Evolutionary conservation across 2,113 vertebrate genomes (phyloP).

Genomic region (Mesitornis unicolor): DNA sequence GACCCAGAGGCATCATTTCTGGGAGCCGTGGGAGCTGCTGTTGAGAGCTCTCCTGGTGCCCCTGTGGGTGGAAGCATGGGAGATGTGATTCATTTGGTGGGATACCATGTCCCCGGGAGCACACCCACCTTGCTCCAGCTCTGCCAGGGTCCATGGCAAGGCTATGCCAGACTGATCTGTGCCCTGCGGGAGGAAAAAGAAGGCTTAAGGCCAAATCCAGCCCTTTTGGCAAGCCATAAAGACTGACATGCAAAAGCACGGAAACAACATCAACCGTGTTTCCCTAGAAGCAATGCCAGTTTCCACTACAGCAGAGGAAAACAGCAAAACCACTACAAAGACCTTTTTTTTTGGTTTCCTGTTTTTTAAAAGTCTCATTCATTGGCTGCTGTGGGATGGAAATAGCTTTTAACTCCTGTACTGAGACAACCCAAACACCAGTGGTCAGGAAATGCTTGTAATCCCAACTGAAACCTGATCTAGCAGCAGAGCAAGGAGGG

Average conservation of each 20-base stretch:
- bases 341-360: neutral
- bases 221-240: neutral
- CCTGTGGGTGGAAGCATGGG: neutral
- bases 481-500: neutral
- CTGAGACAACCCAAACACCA: neutral
- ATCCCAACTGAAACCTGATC: neutral
- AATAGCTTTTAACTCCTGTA: neutral
- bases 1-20: neutral
- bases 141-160: neutral
- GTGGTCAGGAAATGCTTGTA: neutral
- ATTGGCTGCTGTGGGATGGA: neutral
- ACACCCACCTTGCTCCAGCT: rapidly evolving
- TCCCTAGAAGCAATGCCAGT: neutral
- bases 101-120: rapidly evolving
- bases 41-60: neutral
- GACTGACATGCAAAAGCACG: neutral
- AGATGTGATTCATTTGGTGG: neutral
- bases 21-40: rapidly evolving
- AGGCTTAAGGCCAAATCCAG: neutral
- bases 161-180: too few species aligned
- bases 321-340: neutral
- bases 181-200: rapidly evolving
- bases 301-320: neutral
- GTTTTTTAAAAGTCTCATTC: neutral
- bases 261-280: neutral